Evolutionary conservation across 1,140 invertebrate genomes (phyloP).

Genomic region (Drosophila hydei): DNA sequence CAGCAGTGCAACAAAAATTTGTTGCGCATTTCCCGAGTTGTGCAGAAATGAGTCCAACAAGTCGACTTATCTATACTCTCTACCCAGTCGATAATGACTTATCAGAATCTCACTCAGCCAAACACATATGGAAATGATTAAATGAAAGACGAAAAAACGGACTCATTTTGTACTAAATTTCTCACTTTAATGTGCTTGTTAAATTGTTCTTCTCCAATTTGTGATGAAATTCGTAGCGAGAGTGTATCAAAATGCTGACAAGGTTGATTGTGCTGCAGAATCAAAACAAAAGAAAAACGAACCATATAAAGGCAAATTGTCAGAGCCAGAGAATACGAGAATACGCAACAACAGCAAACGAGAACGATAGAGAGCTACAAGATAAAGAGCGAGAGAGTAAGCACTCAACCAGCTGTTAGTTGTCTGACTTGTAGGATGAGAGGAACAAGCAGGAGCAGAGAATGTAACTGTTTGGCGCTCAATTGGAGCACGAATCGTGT

Average conservation of each 20-base stretch:
- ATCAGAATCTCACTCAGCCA: not conserved
- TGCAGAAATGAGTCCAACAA: not conserved
- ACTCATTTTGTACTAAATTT: not conserved
- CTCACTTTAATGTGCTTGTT: slow-evolving; percentile 3
- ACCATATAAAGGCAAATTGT: slow-evolving; percentile 55
- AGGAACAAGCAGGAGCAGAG: slow-evolving; percentile 7
- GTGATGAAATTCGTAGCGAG: not conserved
- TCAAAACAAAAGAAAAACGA: slow-evolving; percentile 68
- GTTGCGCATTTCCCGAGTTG: slow-evolving; percentile 58
- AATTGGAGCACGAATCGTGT: slow-evolving; percentile 53
- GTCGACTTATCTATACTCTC: slow-evolving; percentile 27
- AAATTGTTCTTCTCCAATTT: not conserved
- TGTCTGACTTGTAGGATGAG: slow-evolving; percentile 16
- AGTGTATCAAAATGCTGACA: slow-evolving; percentile 28
- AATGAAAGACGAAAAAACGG: not conserved
- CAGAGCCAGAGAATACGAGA: slow-evolving; percentile 22
- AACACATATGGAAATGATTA: not conserved
- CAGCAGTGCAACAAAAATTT: slow-evolving; percentile 45
- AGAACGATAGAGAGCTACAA: slow-evolving; percentile 8
- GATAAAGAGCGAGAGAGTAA: slow-evolving; percentile 2
- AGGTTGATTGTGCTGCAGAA: slow-evolving; percentile 33
- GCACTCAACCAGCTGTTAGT: slow-evolving; percentile 66
- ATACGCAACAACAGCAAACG: slow-evolving; percentile 22
- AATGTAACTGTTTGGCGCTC: slow-evolving; percentile 40
- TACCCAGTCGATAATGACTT: not conserved